Base-by-base conservation (phyloP, 2,113 vertebrate genomes). In the Zeus faber region DNA sequence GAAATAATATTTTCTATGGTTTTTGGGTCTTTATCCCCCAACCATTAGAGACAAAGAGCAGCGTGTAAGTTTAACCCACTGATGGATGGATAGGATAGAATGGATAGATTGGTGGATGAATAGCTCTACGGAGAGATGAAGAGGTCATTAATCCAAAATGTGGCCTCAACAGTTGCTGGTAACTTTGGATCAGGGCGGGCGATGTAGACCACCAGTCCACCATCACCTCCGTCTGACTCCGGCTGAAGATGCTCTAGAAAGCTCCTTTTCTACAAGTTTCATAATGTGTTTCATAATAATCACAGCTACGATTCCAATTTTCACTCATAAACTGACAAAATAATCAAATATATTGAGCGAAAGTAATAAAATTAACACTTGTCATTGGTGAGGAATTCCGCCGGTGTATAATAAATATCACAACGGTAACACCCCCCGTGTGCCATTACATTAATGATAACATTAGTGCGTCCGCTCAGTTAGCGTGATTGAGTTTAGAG, bases 401-500 rank as follows among this genome's bases (percentile, higher is more conserved):
- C 58, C 59, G 88, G 84, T 74, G 80, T 27, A 61, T 40, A 7
- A 8, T n/a, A n/a, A n/a, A n/a, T n/a, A n/a, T n/a, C n/a, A n/a
- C n/a, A n/a, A n/a, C n/a, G n/a, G n/a, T n/a, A n/a, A n/a, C 46
- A 52, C 70, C 35, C 23, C 21, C n/a, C 21, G 18, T 2, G 20
- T 68, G 65, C 69, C 55, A 41, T 76, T 67, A 58, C 29, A 20
- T 72, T 78, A 67, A 75, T 62, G 66, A 74, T 41, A 25, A 77
- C 72, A 64, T 79, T 65, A 70, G 40, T 66, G 7, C 44, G 0
- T 29, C 2, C 9, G 58, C 54, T 59, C 67, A 50, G 74, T 79
- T 77, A 70, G 45, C 33, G 49, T 76, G 51, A 84, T 73, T 70
- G 67, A 79, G 54, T 79, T 79, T 63, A 70, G 47, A 87, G 58